phyloP scores from a whole-genome alignment of 2,888 invertebrate genomes.

The Hemithea aestivaria region DNA sequence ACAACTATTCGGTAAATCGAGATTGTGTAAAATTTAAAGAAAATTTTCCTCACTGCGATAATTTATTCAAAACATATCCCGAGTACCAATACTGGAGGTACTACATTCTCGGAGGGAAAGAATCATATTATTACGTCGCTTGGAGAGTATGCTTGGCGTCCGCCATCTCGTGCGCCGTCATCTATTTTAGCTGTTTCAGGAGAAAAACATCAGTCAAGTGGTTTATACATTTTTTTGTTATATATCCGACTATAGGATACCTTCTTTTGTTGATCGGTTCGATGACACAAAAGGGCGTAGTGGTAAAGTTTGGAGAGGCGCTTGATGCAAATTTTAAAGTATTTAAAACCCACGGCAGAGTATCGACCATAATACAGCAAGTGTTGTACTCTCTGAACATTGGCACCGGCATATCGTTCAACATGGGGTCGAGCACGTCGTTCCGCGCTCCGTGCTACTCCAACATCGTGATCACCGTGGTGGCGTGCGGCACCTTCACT shows the following conservation, averaged over 20 bases:
- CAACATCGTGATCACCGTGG: conserved; percentile 47
- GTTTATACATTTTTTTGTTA: conserved; percentile 33
- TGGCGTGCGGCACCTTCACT: conserved; percentile 33
- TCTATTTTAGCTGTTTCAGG: conserved; percentile 51
- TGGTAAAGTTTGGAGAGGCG: conserved; percentile 44
- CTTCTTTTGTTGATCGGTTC: conserved; percentile 50
- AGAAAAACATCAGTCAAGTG: conserved; percentile 40
- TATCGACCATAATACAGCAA: conserved; percentile 38
- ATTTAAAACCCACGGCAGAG: conserved; percentile 34
- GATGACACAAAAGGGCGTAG: conserved; percentile 61
- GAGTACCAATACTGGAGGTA: conserved; percentile 61
- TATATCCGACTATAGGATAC: conserved; percentile 44
- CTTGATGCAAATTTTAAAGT: conserved; percentile 46
- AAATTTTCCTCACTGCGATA: conserved; percentile 38
- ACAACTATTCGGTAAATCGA: conserved; percentile 54
- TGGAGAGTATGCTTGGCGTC: conserved; percentile 61
- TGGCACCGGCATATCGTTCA: conserved; percentile 53
- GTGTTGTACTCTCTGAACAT: conserved; percentile 44
- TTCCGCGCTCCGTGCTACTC: conserved; percentile 61
- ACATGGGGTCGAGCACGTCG: conserved; percentile 42
- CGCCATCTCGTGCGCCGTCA: conserved; percentile 33
- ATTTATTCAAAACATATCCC: conserved; percentile 48
- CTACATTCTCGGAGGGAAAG: conserved; percentile 30
- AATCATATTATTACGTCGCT: conserved; percentile 33
- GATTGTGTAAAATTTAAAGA: conserved; percentile 45